Base-by-base conservation (phyloP, 2,797 vertebrate species). In the Manis javanica region DNA sequence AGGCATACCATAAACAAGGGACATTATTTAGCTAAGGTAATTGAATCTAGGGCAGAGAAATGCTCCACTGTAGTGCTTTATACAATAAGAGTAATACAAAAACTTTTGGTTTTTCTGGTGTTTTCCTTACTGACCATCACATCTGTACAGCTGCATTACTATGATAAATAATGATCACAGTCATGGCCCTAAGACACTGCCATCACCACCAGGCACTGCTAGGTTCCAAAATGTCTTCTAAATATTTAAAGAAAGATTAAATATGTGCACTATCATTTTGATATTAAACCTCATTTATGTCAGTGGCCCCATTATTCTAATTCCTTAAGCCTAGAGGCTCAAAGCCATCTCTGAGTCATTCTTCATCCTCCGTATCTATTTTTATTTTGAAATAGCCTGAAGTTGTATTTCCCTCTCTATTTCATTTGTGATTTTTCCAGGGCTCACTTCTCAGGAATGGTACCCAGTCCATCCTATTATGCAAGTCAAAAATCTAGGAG, bases 171-270 rank as follows among this genome's bases (percentile, higher is more conserved):
- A 61, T 75, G 55, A 26, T 42, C 46, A 10, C 4, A 78, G 10
- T 42, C 49, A 63, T 39, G 42, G 21, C 42, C 34, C 51, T 29
- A 55, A 91, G 49, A 89, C 64, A 66, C 34, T 57, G 31, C 57
- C 15, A 29, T 42, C 37, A 57, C 49, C 39, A 16, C 13, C 11
- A 68, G 53, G 42, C 72, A 78, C 24, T 63, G 34, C 42, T 78
- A 68, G 24, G 31, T 66, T 85, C 31, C n/a, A 57, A 84, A 93
- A 59, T 23, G 37, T 19, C 71, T 81, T 81, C 66, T 87, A 34
- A 53, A 14, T 79, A 61, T 64, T 92, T 94, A 74, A 92, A 94
- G n/a, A 68, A 95, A 91, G 59, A 79, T 85, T 5, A 46, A 72
- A 77, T n/a, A 34, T 4, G 29, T 61, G 93, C 51, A 79, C 78